Percentiles rank a stretch among this genome's conserved stretches.
phyloP scores from a whole-genome alignment of 2,797 vertebrate species.

The Orientallactaga sibirica region DNA sequence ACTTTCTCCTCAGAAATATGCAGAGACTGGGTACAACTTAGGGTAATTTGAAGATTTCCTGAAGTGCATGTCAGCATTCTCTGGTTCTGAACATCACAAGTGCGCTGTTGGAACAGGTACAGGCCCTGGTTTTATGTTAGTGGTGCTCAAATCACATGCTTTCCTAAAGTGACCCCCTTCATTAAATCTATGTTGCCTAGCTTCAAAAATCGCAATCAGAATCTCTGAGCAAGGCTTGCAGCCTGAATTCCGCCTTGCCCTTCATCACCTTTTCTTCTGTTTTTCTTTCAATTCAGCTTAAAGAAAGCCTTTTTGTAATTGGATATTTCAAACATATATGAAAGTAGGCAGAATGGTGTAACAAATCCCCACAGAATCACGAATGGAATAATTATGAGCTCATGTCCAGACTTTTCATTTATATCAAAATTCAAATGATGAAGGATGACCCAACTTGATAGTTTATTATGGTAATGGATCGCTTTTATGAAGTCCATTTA shows the following conservation, averaged over 20 bases:
- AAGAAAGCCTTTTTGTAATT: background rate
- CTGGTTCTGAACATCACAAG: background rate
- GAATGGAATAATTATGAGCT: background rate
- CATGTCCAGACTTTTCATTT: background rate
- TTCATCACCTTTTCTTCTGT: background rate
- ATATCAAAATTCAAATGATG: background rate
- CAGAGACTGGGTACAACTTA: background rate
- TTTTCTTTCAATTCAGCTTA: background rate
- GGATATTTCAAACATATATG: background rate
- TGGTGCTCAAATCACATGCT: background rate
- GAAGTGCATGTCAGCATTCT: background rate
- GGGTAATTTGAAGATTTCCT: background rate
- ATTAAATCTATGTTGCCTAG: background rate
- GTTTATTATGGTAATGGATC: background rate
- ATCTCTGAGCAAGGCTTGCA: background rate
- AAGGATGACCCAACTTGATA: background rate
- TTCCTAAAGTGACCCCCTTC: slow-evolving; percentile 1
- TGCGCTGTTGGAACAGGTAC: background rate
- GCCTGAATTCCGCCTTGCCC: background rate
- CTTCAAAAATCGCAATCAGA: slow-evolving; percentile 9
- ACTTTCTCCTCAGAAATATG: background rate
- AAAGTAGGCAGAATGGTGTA: background rate
- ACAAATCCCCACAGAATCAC: background rate
- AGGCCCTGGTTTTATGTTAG: background rate
- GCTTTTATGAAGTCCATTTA: background rate